Conservation (phyloP, 1,140 invertebrate species). For the Lucilia cuprina region DNA sequence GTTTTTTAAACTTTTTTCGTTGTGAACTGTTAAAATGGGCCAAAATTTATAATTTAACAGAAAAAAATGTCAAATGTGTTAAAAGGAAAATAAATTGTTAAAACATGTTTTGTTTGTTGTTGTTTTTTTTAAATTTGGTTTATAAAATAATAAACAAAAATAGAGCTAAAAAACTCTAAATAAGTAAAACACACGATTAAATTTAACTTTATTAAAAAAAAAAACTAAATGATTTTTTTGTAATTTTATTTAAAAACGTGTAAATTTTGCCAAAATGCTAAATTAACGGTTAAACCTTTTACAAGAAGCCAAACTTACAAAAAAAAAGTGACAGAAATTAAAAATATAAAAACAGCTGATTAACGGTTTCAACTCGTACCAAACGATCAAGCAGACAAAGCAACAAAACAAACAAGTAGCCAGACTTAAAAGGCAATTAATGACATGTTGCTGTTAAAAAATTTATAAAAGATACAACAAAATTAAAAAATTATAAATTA, state of each 20-base stretch:
- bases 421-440: slow-evolving; percentile 25
- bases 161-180: not conserved
- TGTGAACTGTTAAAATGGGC: not conserved
- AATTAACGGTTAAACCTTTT: not conserved
- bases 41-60: not conserved
- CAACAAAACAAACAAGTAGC: too few species aligned
- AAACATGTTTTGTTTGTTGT: not conserved
- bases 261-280: not conserved
- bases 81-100: slow-evolving; percentile 28
- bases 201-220: not conserved
- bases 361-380: not conserved
- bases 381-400: too few species aligned
- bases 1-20: not conserved
- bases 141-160: slow-evolving; percentile 1
- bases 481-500: not conserved
- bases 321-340: too few species aligned
- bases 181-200: not conserved
- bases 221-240: not conserved
- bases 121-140: not conserved
- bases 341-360: not conserved
- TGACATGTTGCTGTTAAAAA: slow-evolving; percentile 19
- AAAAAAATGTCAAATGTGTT: slow-evolving; percentile 24
- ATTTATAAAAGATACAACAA: not conserved
- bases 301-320: too few species aligned
- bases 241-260: not conserved